Base-by-base conservation (phyloP, 2,888 invertebrate species). In the Bellardia bayeri region DNA sequence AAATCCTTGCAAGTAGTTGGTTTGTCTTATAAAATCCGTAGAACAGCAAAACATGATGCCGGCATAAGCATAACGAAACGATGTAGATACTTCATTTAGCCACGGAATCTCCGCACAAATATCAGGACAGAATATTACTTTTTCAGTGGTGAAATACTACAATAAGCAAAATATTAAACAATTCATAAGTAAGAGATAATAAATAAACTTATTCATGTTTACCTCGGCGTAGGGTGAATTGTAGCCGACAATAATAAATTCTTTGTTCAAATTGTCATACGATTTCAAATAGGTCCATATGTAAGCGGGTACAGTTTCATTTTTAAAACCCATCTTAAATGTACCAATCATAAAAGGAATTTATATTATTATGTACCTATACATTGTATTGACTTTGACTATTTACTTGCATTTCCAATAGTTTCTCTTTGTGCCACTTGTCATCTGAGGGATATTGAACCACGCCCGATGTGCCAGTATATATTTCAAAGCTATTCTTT, bases 1-100 rank as follows among this genome's bases (percentile, higher is more conserved):
- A 80, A 89, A 80, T 54, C 75, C 79, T 23, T 76, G 51, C 40
- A 86, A 51, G 37, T 68, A 16, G 6, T 84, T 56, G 1, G 45
- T 75, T 16, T 75, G 75, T 13, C 42, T 69, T 16, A 89, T 68
- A n/a, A 79, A 86, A 56, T 88, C 88, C 0, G 80, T 71, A 4
- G 82, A 82, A 56, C 88, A 89, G n/a, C 88, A 89, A 45, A 88
- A 89, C 61, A 74, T 82, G 2, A 86, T 33, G 37, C 88, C 88
- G 16, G 86, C 83, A 8, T 75, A 66, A 0, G 79, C 51, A 71
- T 79, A 63, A 66, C 69, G 33, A 51, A 82, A 54, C 49, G 83
- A 30, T 8, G 64, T 4, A 6, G 69, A 40, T 42, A 86, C 71
- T 61, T 68, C 61, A 16, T 64, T 61, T 8, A 87, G 51, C 87